Evolutionary conservation across 2,113 vertebrate genomes (phyloP).

Genomic region (Pseudorasbora parva): DNA sequence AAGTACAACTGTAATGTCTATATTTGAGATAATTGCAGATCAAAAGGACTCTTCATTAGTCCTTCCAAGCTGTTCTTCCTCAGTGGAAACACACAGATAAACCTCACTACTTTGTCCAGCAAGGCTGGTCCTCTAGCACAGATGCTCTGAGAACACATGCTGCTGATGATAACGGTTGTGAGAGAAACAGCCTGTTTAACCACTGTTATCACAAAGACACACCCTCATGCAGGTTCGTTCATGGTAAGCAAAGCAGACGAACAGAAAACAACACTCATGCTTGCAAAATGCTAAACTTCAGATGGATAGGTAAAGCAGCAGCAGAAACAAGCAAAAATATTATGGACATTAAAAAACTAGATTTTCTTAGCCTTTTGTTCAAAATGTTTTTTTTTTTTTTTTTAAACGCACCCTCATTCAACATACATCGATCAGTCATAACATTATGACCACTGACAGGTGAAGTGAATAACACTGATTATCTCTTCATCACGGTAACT

Average conservation of each 20-base stretch:
- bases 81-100: background rate
- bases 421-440: too few relatives aligned
- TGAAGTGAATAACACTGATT: too few relatives aligned
- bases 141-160: background rate
- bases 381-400: too few relatives aligned
- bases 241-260: background rate
- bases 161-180: background rate
- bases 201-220: background rate
- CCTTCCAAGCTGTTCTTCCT: background rate
- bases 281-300: background rate
- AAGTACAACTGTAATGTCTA: conserved; percentile 8
- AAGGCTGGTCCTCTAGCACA: background rate
- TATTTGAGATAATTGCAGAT: background rate
- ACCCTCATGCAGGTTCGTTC: background rate
- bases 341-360: too few relatives aligned
- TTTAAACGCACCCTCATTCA: too few relatives aligned
- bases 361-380: too few relatives aligned
- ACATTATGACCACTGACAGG: too few relatives aligned
- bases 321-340: too few relatives aligned
- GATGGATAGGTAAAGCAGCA: too few relatives aligned
- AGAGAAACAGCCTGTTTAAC: background rate
- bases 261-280: background rate
- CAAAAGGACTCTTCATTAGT: background rate
- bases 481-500: too few relatives aligned
- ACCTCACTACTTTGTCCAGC: background rate